Conservation (phyloP, 2,113 vertebrate genomes). For the Bolborhynchus lineola region DNA sequence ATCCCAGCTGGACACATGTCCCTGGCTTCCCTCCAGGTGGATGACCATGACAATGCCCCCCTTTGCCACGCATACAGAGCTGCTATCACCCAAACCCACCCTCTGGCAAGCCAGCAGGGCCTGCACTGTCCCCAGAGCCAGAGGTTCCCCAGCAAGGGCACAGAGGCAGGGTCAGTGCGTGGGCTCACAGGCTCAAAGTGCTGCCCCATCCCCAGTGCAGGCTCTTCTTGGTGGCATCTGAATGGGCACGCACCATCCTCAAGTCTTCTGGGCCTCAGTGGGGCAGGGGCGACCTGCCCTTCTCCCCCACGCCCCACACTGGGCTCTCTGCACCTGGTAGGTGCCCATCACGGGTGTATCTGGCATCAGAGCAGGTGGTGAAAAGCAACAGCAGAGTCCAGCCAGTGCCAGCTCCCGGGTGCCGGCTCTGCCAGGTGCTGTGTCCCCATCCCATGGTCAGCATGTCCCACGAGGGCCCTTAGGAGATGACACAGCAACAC, state of each 20-base stretch:
- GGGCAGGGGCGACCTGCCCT: neutral
- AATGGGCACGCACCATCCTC: neutral
- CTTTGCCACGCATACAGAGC: rapidly evolving
- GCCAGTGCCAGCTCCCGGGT: neutral
- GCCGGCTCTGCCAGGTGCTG: neutral
- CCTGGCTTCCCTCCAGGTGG: neutral
- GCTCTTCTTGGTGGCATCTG: neutral
- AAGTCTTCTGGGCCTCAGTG: rapidly evolving
- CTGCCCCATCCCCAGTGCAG: neutral
- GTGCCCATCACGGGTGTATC: neutral
- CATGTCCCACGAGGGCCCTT: rapidly evolving
- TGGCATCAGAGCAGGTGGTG: neutral
- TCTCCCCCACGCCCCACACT: rapidly evolving
- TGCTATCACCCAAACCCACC: neutral
- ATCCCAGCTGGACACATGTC: neutral
- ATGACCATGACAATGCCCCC: rapidly evolving
- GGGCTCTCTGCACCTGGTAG: neutral
- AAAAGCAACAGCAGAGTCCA: neutral
- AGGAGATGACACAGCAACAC: slow-evolving; percentile 67
- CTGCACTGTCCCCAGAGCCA: neutral
- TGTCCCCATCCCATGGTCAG: neutral
- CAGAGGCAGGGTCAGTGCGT: too few relatives aligned
- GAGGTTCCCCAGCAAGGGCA: neutral
- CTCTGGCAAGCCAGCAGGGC: rapidly evolving
- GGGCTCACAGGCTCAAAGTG: neutral